Conservation (phyloP, 2,888 invertebrate species). For the Pogonocherus hispidulus region DNA sequence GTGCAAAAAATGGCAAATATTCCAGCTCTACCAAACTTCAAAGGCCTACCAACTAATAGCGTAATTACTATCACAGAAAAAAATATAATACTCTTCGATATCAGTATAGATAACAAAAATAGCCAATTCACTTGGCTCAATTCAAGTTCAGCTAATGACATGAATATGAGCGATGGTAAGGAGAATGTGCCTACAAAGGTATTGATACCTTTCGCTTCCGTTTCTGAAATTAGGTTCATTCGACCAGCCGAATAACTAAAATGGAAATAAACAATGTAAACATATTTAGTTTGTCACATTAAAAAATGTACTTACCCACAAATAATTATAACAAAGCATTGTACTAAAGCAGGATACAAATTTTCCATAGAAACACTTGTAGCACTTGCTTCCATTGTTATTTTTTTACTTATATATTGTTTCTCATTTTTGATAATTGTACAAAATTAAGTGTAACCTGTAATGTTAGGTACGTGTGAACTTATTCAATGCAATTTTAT, state of each 20-base stretch:
- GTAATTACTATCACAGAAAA: conserved; percentile 83
- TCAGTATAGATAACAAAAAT: conserved; percentile 87
- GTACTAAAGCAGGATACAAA: conserved; percentile 90
- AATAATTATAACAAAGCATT: conserved; percentile 92
- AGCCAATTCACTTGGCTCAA: conserved; percentile 90
- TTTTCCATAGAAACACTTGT: conserved; percentile 76
- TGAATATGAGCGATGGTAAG: conserved; percentile 91
- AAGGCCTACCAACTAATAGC: conserved; percentile 83
- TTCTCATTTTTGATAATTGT: too few relatives aligned
- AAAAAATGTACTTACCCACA: conserved; percentile 81
- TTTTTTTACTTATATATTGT: conserved; percentile 18
- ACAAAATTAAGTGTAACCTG: too few relatives aligned
- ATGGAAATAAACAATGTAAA: background rate
- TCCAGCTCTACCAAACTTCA: conserved; percentile 88
- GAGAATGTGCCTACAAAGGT: conserved; percentile 96
- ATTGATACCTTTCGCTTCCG: conserved; percentile 90
- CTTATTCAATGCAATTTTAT: too few relatives aligned
- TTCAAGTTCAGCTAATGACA: conserved; percentile 88
- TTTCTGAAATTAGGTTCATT: conserved; percentile 83
- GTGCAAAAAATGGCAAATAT: conserved; percentile 95
- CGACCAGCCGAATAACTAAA: conserved; percentile 87
- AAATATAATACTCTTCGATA: conserved; percentile 90
- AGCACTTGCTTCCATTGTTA: conserved; percentile 41
- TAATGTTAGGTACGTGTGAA: background rate
- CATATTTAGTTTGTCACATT: background rate